Evolutionary conservation across 2,113 vertebrate genomes (phyloP).

Genomic region (Tympanuchus pallidicinctus): DNA sequence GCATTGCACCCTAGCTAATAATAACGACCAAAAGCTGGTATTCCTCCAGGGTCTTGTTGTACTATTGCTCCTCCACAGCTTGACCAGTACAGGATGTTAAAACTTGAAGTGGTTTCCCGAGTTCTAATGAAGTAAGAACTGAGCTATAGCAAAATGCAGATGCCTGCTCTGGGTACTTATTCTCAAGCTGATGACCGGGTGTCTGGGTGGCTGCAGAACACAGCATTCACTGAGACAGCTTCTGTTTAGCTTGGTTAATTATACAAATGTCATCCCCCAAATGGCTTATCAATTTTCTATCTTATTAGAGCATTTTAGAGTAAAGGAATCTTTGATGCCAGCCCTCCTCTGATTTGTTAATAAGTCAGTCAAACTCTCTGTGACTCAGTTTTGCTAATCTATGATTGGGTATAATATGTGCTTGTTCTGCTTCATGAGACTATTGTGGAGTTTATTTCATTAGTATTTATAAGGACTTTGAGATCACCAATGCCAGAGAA

Average conservation of each 20-base stretch:
- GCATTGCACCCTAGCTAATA: not conserved
- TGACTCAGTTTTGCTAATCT: not conserved
- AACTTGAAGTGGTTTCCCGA: not conserved
- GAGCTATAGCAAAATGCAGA: not conserved
- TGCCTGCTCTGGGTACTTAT: not conserved
- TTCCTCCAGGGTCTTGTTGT: not conserved
- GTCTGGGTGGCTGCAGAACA: not conserved
- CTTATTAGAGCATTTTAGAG: not conserved
- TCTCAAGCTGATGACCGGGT: not conserved
- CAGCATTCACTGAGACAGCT: not conserved
- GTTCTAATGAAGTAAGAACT: not conserved
- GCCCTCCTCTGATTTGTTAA: not conserved
- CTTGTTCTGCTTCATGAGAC: not conserved
- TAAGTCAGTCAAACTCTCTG: not conserved
- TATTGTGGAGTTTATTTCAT: not conserved
- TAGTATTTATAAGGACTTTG: slow-evolving; percentile 1
- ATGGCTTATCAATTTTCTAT: not conserved
- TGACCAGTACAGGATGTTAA: not conserved
- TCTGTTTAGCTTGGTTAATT: not conserved
- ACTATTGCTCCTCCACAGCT: not conserved
- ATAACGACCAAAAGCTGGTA: not conserved
- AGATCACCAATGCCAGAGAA: not conserved
- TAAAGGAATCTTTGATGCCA: not conserved
- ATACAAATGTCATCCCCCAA: not conserved
- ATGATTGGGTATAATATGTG: not conserved